phyloP scores from a whole-genome alignment of 2,888 invertebrate species.

The Polylopha cassiicola region DNA sequence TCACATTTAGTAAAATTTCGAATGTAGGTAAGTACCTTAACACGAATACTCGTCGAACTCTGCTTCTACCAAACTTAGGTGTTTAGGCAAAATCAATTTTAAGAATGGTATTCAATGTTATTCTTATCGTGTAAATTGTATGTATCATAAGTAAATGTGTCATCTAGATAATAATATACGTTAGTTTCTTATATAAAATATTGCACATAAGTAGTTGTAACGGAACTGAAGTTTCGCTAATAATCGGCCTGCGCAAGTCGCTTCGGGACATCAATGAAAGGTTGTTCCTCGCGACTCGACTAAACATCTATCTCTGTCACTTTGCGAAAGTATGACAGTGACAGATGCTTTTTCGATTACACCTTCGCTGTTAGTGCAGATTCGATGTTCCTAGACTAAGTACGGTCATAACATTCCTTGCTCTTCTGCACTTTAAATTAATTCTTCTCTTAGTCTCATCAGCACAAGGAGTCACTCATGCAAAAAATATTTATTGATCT shows the following conservation, averaged over 20 bases:
- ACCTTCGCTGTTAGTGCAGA: no score
- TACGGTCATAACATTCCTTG: conserved; percentile 9
- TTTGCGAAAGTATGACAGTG: no score
- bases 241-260: conserved; percentile 7
- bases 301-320: no score
- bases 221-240: conserved; percentile 18
- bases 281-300: no score
- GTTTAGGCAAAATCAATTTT: conserved; percentile 37
- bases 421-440: conserved; percentile 1
- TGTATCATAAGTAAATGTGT: conserved; percentile 43
- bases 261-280: no score
- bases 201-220: conserved; percentile 41
- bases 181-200: conserved; percentile 38
- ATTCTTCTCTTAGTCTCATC: no score
- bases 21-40: conserved; percentile 15
- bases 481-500: no score
- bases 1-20: conserved; percentile 14
- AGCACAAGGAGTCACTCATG: no score
- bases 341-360: no score
- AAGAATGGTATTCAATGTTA: conserved; percentile 59
- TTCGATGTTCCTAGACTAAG: conserved; percentile 20
- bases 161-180: conserved; percentile 44
- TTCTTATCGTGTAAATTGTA: conserved; percentile 49
- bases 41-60: conserved; percentile 32
- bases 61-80: conserved; percentile 42